Evolutionary conservation across 2,888 invertebrate species (phyloP), one percentile per base, ranked within the genome.

Genomic region (Metalampra italica): DNA sequence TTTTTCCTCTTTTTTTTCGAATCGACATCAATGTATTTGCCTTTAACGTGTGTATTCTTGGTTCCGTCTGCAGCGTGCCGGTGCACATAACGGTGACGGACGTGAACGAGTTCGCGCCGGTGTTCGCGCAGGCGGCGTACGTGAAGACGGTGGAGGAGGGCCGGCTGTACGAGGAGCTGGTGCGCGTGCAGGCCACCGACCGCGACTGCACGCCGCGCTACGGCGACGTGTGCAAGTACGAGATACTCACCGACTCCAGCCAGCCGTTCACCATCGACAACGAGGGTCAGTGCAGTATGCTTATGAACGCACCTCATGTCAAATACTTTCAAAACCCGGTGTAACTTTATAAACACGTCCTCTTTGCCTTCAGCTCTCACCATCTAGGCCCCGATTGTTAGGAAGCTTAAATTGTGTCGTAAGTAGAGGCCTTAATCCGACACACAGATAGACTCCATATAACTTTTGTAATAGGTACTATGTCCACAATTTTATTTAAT

Each of bases 191-290:
- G 72, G 98, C 99, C 3, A 93, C 94, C 0, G 99, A 99, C 78
- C 91, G 95, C 46, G 98, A 99, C 84, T 98, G 98, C 82, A 97
- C 98, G n/a, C 96, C 97, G 39, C 93, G 96, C 50, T 98, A 94
- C 78, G 97, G 97, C 0, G 97, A 97, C 76, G 97, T 99, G 47
- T 99, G 99, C 93, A 97, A 97, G 80, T 99, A 98, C 87, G 97
- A 98, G 83, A 97, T 99, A 59, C 90, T 97, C 45, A 98, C 97
- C 0, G 88, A 87, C 50, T 56, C 76, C 55, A 78, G 72, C 56
- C 93, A 94, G 54, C 96, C 97, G 62, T 98, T 98, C 80, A 92
- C 93, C 47, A 96, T 98, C 68, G 96, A 97, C 78, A 95, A 95
- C 74, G 96, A 97, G 74, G 98, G 97, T 91, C 64, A 76, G 82